Evolutionary conservation across 30 jellyfish, hydroid and myxozoan genomes (phyloP), one percentile per base, ranked within the genome.

Genomic region (Aurelia coerulea): DNA sequence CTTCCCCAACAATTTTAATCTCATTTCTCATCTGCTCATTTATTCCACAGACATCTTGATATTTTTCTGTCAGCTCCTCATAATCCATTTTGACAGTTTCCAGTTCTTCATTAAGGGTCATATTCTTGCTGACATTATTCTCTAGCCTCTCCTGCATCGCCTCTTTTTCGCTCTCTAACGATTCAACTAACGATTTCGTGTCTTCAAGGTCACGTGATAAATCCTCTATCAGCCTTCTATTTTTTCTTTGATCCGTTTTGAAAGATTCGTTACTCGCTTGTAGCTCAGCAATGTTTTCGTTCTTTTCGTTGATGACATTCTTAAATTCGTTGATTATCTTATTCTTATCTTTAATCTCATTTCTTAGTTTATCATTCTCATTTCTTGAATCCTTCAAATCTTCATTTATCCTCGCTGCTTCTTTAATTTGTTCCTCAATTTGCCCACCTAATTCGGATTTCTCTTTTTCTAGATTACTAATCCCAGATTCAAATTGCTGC

Each of bases 91-190:
- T 63, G 51, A 53, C 5, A 4, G 75, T 13, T 5, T 66, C 82
- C 13, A 84, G 69, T 12, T 73, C 82, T 50, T 73, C 82, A 13
- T 62, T 52, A 3, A 84, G 49, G 4, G 39, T 19, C 51, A 41
- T 33, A 35, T 84, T 72, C 65, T 50, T 84, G 31, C 77, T 62
- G 49, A 74, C 79, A 50, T 59, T 52, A 49, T 62, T 60, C 65
- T 84, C 93, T 14, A 73, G 85, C 85, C 85, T 84, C 82, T 84
- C 85, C n/a, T 73, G 88, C 67, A 84, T 9, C 4, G 81, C 53
- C 66, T 77, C 93, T 41, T 73, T 84, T 58, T 84, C 93, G 34
- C 62, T 84, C 32, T 74, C 88, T 16, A 84, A 33, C 4, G 60
- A 37, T 46, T 75, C 80, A 17, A 11, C 56, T 77, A 73, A 31